Base-by-base conservation (phyloP, 1,140 invertebrate genomes). In the Heliconius hewitsoni region DNA sequence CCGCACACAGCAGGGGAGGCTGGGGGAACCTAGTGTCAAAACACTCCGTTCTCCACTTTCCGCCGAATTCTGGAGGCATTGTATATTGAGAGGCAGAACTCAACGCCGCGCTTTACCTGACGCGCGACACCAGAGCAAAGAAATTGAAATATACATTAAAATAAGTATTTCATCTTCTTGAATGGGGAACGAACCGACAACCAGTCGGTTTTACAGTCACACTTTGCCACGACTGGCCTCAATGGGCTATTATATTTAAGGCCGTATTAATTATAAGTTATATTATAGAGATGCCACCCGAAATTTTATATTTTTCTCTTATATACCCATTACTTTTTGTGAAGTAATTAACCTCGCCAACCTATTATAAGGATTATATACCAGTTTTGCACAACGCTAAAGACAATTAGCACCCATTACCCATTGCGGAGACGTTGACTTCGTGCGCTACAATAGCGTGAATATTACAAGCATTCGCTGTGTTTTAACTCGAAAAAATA, bases 381-480 rank as follows among this genome's bases (percentile, higher is more conserved):
- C 71, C 23, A n/a, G 19, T 39, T 19, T 72, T n/a, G 71, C n/a
- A 72, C 71, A 72, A 39, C 71, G 19, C 34, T 42, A 42, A 72
- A 39, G 71, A 72, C 71, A 72, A 72, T 72, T 72, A 72, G n/a
- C 37, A 72, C 6, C 71, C 30, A 72, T 72, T 19, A 8, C 37
- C 71, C 71, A 39, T 42, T 72, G 71, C n/a, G 37, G 71, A 19
- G 37, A 39, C 37, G 37, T 72, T 42, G 37, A 39, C 71, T 72
- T 42, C 37, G 55, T 23, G 23, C n/a, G 27, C 60, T 66, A 72
- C 71, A 72, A 72, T 3, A 23, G 30, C 70, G 70, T 34, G 70
- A 71, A 42, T 34, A 72, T 72, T 72, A 71, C 70, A 0, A 71
- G 30, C 34, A 71, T 71, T 34, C 13, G 42, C 42, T 46, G 13